These are phyloP conservation scores for Drosophila sechellia DNA, from an alignment of 1,140 invertebrate genomes.

Conservation along the genomic window DNA sequence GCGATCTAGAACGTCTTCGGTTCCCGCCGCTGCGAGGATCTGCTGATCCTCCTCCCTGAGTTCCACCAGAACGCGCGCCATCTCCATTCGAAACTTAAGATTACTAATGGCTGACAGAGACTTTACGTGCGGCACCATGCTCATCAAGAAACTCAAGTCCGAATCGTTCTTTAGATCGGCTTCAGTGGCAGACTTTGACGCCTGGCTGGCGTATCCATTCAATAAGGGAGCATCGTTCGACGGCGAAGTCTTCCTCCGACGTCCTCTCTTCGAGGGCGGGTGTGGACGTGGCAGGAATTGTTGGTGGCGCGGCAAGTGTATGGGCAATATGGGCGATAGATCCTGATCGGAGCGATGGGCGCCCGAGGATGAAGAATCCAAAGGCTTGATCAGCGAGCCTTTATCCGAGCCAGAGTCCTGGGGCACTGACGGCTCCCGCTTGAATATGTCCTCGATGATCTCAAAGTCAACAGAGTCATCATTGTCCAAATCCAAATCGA, in stretches of 20 bases:
- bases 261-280: slow-evolving; percentile 36
- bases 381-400: slow-evolving; percentile 18
- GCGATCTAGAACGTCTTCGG: not conserved
- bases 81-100: slow-evolving; percentile 60
- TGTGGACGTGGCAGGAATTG: slow-evolving; percentile 10
- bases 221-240: slow-evolving; percentile 25
- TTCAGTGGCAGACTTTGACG: not conserved
- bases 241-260: slow-evolving; percentile 34
- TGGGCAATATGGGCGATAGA: slow-evolving; percentile 38
- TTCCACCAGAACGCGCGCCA: slow-evolving; percentile 59
- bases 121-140: slow-evolving; percentile 66
- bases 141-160: slow-evolving; percentile 64
- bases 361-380: not conserved
- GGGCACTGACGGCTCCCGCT: slow-evolving; percentile 31
- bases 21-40: not conserved
- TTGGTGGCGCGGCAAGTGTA: not conserved
- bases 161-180: slow-evolving; percentile 52
- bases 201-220: slow-evolving; percentile 10
- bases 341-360: slow-evolving; percentile 46
- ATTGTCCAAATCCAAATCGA: slow-evolving; percentile 67
- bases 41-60: slow-evolving; percentile 48
- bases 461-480: slow-evolving; percentile 73
- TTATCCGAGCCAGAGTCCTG: slow-evolving; percentile 52
- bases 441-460: slow-evolving; percentile 68
- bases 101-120: slow-evolving; percentile 58